Evolutionary conservation across 2,888 invertebrate genomes (phyloP).

Genomic region (Campoplex capitator): DNA sequence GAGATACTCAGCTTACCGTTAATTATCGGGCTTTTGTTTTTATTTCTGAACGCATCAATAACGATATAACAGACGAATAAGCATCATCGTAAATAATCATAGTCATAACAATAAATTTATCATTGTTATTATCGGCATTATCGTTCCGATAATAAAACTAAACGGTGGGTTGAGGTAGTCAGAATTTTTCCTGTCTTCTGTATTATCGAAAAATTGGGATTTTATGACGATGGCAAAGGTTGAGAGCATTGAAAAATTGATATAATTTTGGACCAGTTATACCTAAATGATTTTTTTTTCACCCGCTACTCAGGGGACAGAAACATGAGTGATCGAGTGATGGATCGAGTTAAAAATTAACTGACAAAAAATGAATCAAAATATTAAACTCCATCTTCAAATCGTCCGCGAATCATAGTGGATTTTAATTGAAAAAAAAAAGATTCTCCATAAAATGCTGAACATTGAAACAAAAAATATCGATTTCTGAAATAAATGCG

Average conservation of each 20-base stretch:
- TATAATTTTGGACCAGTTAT: no score
- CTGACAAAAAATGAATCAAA: no score
- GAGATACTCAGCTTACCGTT: conserved; percentile 70
- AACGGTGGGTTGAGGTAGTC: background rate
- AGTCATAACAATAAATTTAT: conserved; percentile 17
- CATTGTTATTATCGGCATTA: background rate
- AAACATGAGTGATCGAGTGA: background rate
- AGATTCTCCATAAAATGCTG: no score
- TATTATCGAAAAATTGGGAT: background rate
- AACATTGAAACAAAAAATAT: no score
- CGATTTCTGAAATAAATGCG: no score
- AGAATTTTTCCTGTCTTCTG: no score
- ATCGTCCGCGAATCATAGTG: no score
- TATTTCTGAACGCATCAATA: conserved; percentile 66
- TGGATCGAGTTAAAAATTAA: background rate
- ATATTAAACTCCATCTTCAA: no score
- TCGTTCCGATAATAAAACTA: background rate
- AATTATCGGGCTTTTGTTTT: conserved; percentile 74
- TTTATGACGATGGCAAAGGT: background rate
- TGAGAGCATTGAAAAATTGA: background rate
- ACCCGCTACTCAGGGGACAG: background rate
- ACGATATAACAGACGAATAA: conserved; percentile 14
- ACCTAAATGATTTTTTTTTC: background rate
- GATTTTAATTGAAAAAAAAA: no score
- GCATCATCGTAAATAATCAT: conserved; percentile 36